A percentile compares a stretch with the other conserved stretches of the same genome.
phyloP scores from a whole-genome alignment of 2,113 vertebrate species.

The Argyrosomus japonicus region DNA sequence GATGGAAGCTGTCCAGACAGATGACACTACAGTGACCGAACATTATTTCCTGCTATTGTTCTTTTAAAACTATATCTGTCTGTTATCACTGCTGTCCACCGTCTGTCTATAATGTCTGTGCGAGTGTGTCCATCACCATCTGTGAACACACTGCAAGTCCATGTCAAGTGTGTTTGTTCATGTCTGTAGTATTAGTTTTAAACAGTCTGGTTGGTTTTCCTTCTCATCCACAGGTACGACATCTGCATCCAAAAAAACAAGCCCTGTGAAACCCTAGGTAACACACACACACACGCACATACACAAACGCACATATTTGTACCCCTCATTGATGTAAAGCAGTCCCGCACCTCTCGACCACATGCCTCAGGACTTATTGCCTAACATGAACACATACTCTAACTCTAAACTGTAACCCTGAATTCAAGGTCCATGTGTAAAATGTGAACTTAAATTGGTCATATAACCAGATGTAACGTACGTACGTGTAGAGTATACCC shows the following conservation, averaged over 20 bases:
- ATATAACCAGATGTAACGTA: too few species aligned
- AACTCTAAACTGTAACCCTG: conserved; percentile 5
- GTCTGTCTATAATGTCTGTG: conserved; percentile 31
- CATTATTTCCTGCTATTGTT: conserved; percentile 80
- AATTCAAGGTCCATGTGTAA: background rate
- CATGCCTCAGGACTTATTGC: background rate
- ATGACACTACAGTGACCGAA: conserved; percentile 66
- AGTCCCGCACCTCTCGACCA: too few species aligned
- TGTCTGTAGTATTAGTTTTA: conserved; percentile 6
- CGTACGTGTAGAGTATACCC: background rate
- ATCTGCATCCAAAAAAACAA: conserved; percentile 99
- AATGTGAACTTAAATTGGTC: too few species aligned
- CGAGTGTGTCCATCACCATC: conserved; percentile 16
- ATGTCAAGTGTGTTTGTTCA: conserved; percentile 12
- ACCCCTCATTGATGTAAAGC: background rate
- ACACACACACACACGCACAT: conserved; percentile 37
- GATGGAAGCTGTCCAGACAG: conserved; percentile 73
- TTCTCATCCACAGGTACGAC: conserved; percentile 89
- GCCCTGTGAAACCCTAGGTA: conserved; percentile 97
- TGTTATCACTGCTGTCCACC: conserved; percentile 59
- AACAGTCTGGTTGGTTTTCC: background rate
- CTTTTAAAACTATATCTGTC: conserved; percentile 63
- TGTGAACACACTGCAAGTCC: background rate
- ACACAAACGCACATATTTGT: conserved; percentile 20
- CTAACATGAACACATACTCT: background rate